phyloP scores from a whole-genome alignment of 2,113 vertebrate genomes.

The Dipodomys stephensi region DNA sequence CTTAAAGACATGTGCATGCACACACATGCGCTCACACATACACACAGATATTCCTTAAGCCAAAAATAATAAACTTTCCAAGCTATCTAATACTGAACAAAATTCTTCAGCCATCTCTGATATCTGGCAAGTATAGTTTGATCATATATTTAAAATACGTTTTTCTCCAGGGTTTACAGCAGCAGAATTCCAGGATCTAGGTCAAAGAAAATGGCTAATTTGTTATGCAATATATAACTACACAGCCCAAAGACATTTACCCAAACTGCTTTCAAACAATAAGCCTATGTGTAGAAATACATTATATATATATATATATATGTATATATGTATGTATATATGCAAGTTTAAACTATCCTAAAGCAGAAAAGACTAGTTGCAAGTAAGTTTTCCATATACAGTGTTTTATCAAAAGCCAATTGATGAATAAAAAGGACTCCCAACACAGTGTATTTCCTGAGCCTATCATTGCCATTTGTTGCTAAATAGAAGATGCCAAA shows the following conservation, averaged over 20 bases:
- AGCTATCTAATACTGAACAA: not conserved
- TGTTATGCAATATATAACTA: conserved; percentile 31
- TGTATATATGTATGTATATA: too few relatives aligned
- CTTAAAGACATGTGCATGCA: not conserved
- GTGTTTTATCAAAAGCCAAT: conserved; percentile 60
- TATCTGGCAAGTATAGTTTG: conserved; percentile 28
- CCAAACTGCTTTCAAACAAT: conserved; percentile 49
- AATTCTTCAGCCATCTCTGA: not conserved
- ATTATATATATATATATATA: too few relatives aligned
- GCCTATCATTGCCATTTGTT: not conserved
- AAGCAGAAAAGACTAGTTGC: conserved; percentile 31
- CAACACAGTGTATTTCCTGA: conserved; percentile 35
- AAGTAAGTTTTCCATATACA: conserved; percentile 37
- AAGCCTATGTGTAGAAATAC: not conserved
- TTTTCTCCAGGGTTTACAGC: conserved; percentile 22
- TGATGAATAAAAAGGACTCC: conserved; percentile 50
- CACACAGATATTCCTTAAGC: not conserved
- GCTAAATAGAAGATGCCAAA: not conserved
- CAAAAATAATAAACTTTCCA: conserved; percentile 7
- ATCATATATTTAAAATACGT: conserved; percentile 54
- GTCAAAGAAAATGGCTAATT: conserved; percentile 50
- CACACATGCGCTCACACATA: not conserved
- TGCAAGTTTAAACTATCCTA: conserved; percentile 53
- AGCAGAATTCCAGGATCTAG: not conserved
- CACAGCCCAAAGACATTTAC: conserved; percentile 21